A percentile compares a stretch with the other conserved stretches of the same genome.
Evolutionary conservation across 2,888 invertebrate genomes (phyloP).

Genomic region (Macaria liturata): DNA sequence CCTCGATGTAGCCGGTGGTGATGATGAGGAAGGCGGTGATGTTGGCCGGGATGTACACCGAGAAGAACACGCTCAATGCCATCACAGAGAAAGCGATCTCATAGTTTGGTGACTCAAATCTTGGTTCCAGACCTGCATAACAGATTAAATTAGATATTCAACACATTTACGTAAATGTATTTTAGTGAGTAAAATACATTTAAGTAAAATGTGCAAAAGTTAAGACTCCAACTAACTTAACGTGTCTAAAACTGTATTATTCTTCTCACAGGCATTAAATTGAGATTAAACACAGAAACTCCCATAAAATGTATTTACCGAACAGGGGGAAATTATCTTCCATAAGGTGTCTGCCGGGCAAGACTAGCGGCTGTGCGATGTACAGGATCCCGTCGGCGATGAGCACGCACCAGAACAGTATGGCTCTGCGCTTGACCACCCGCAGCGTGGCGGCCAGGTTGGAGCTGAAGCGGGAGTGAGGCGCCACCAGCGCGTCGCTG

Average conservation of each 20-base stretch:
- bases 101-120: conserved; percentile 55
- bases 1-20: conserved; percentile 54
- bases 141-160: no score
- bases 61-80: conserved; percentile 36
- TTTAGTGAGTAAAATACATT: no score
- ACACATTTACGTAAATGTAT: no score
- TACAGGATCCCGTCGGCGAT: conserved; percentile 46
- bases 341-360: conserved; percentile 52
- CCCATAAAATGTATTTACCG: conserved; percentile 28
- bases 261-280: no score
- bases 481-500: conserved; percentile 40
- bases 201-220: no score
- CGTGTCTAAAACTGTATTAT: no score
- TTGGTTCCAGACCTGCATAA: conserved; percentile 61
- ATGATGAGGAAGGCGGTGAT: conserved; percentile 51
- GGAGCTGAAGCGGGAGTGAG: conserved; percentile 37
- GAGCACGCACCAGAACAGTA: conserved; percentile 48
- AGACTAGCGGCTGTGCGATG: conserved; percentile 40
- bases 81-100: conserved; percentile 46
- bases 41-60: conserved; percentile 46
- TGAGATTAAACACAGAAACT: no score
- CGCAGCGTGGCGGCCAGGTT: conserved; percentile 45
- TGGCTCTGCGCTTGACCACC: conserved; percentile 49
- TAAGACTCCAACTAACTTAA: no score
- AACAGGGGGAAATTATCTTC: conserved; percentile 46